Evolutionary conservation across 2,797 vertebrate genomes (phyloP).

Genomic region (Simalia tracyae): DNA sequence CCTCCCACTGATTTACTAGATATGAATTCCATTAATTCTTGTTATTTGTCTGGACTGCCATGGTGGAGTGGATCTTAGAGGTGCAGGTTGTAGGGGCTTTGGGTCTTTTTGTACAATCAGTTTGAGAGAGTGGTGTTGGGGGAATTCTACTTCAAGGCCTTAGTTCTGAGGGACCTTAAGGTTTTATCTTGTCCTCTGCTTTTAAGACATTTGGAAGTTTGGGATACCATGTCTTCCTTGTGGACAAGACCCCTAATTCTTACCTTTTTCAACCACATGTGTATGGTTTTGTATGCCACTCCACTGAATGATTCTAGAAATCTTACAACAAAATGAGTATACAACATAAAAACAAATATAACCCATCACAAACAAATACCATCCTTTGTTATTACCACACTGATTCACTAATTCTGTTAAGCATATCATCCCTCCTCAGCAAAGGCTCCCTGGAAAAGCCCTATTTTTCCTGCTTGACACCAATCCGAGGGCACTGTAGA

Average conservation of each 20-base stretch:
- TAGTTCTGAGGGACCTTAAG: neutral
- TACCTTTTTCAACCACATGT: neutral
- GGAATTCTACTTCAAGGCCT: neutral
- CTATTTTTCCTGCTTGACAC: neutral
- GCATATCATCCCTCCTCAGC: neutral
- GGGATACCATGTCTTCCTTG: neutral
- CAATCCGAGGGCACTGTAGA: neutral
- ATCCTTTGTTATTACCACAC: neutral
- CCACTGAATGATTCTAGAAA: neutral
- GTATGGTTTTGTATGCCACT: neutral
- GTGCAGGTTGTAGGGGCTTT: neutral
- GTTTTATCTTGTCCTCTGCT: neutral
- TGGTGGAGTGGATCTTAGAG: neutral
- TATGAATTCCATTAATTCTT: neutral
- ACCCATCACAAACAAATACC: neutral
- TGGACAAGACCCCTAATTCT: neutral
- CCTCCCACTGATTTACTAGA: neutral
- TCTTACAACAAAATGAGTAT: neutral
- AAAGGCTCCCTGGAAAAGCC: neutral
- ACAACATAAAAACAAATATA: neutral
- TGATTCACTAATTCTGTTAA: neutral
- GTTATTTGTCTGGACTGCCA: neutral
- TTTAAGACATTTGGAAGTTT: neutral
- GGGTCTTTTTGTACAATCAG: neutral
- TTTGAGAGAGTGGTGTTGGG: neutral